Evolutionary conservation across 92 coral and sea anemone genomes (phyloP), one percentile per base, ranked within the genome.

Genomic region (Siderastrea siderea): DNA sequence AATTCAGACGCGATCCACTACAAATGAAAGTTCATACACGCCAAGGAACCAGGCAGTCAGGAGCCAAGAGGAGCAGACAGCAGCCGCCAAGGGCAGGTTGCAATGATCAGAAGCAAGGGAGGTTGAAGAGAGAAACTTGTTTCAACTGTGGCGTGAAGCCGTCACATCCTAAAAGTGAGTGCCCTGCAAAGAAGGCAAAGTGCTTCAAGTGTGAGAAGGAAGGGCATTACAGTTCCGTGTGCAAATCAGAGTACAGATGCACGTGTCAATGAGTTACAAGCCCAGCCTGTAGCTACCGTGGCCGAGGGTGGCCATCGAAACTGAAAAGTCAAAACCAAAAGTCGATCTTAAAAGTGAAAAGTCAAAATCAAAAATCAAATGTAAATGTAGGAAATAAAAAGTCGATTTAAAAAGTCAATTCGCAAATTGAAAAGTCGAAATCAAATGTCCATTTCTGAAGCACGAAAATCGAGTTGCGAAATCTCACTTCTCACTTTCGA

Each of bases 1-100:
- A 78, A 59, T 78, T 78, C 57, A 78, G 61, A 78, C 71, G 71
- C 71, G 49, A 59, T 45, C 82, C 46, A 1, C 53, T 59, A 45
- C 54, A 78, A 15, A 59, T 17, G 16, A 71, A 13, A 78, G 70
- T 78, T 47, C 82, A 61, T 45, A 46, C 61, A 61, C 71, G 61
- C 82, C 14, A 52, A 48, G 67, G 82, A 59, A 44, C 45, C 64
- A 55, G 48, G 77, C 44, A 50, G 46, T 9, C 44, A 15, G 77
- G 58, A 68, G 52, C 60, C 79, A 52, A 26, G 79, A 4, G 63
- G 63, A 74, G n/a, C 7, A 55, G 15, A 59, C 64, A 59, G 15
- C 64, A 59, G 64, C 12, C 12, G n/a, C 64, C 6, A 9, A 59
- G 12, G 58, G 10, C 58, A 53, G 58, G 58, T 53, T 53, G 1